These are phyloP conservation scores for Lepidotrigona ventralis DNA, from an alignment of 1,140 invertebrate genomes.

Conservation along the genomic window DNA sequence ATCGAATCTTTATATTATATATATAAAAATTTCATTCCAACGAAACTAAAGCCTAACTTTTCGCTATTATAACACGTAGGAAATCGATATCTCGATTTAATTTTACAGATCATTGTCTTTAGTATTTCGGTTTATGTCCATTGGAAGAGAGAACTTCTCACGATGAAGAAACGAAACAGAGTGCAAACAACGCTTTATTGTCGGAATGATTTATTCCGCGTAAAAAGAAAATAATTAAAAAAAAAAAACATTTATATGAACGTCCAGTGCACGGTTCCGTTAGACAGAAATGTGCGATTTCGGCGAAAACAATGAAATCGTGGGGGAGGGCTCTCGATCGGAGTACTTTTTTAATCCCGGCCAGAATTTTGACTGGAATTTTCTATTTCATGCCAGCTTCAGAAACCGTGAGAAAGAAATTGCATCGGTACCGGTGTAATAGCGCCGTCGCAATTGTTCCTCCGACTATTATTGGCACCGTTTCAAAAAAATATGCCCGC, in stretches of 20 bases:
- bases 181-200: neutral
- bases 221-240: neutral
- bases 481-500: conserved; percentile 24
- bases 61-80: neutral
- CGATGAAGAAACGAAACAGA: neutral
- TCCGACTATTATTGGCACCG: conserved; percentile 19
- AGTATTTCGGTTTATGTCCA: neutral
- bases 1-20: no score
- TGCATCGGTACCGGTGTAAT: conserved; percentile 13
- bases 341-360: conserved; percentile 17
- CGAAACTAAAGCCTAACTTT: neutral
- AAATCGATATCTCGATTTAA: neutral
- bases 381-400: conserved; percentile 9
- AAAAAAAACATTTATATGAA: neutral
- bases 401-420: conserved; percentile 24
- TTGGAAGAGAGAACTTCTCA: neutral
- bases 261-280: neutral
- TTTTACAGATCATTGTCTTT: neutral
- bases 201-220: neutral
- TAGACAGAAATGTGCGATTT: neutral
- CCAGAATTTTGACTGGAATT: conserved; percentile 13
- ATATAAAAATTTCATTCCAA: neutral
- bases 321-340: neutral
- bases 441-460: conserved; percentile 15
- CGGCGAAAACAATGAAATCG: neutral